Percentiles rank a stretch among this genome's conserved stretches.
phyloP scores from a whole-genome alignment of 1,140 invertebrate genomes.

The Hypsibius dujardini region DNA sequence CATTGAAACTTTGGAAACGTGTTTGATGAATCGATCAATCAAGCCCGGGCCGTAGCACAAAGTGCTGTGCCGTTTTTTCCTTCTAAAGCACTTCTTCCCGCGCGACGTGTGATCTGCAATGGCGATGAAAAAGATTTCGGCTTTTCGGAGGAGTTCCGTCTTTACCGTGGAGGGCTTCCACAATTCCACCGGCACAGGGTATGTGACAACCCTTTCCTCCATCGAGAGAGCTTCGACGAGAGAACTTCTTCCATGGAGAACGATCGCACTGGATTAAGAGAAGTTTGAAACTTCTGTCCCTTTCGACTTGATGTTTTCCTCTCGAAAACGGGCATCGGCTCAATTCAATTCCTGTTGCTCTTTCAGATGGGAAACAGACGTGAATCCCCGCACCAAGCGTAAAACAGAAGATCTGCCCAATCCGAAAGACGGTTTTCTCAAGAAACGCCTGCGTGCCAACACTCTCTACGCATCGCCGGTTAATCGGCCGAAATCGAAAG shows the following conservation, averaged over 20 bases:
- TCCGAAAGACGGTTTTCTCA: neutral
- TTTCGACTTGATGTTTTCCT: neutral
- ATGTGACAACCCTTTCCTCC: neutral
- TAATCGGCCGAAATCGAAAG: neutral
- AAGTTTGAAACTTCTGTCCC: neutral
- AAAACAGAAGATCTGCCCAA: neutral
- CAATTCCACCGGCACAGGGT: neutral
- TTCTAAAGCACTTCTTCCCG: too few species aligned
- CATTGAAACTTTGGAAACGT: too few species aligned
- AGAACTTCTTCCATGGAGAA: neutral
- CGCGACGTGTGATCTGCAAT: too few species aligned
- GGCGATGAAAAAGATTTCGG: neutral
- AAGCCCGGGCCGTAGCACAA: too few species aligned
- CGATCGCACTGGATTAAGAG: neutral
- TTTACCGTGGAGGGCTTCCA: neutral
- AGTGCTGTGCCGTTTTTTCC: too few species aligned
- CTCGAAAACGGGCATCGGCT: neutral
- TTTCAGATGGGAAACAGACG: slow-evolving; percentile 12
- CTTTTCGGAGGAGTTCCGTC: neutral
- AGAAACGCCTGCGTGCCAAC: neutral
- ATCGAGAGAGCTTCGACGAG: neutral
- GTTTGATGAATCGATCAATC: too few species aligned
- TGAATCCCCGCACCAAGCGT: neutral
- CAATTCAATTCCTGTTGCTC: neutral
- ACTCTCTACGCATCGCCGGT: neutral